Conservation (phyloP, 2,888 invertebrate species). For the Epiperipatus broadwayi region DNA sequence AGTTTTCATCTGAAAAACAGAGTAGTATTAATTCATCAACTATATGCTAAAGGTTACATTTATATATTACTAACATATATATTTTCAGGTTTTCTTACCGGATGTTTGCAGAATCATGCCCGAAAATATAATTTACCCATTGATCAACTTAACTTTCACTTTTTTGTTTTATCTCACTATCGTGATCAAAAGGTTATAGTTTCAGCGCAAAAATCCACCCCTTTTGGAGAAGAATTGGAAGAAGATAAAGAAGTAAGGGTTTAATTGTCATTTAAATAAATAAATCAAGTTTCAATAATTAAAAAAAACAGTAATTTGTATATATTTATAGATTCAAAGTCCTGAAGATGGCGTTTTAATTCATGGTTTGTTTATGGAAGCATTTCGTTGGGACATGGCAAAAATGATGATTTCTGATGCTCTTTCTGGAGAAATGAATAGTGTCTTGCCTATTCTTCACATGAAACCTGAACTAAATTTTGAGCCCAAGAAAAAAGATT, state of each 20-base stretch:
- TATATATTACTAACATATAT: no score
- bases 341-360: slow-evolving; percentile 29
- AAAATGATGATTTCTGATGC: slow-evolving; percentile 18
- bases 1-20: no score
- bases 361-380: slow-evolving; percentile 31
- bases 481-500: slow-evolving; percentile 22
- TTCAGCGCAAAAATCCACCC: no score
- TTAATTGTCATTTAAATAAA: no score
- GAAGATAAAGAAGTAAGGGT: no score
- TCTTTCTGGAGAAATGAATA: slow-evolving; percentile 48
- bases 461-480: slow-evolving; percentile 41
- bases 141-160: slow-evolving; percentile 30
- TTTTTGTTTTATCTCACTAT: slow-evolving; percentile 50
- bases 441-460: slow-evolving; percentile 45
- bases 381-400: slow-evolving; percentile 26
- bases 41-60: no score
- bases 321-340: slow-evolving; percentile 18
- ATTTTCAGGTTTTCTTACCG: slow-evolving; percentile 31
- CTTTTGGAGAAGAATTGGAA: no score
- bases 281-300: no score
- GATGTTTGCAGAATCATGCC: slow-evolving; percentile 29
- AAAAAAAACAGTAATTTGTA: no score
- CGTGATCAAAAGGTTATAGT: no score
- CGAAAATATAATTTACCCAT: slow-evolving; percentile 31
- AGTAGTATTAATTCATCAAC: no score